phyloP scores from a whole-genome alignment of 92 coral and sea anemone genomes.

The Paragorgia papillata region DNA sequence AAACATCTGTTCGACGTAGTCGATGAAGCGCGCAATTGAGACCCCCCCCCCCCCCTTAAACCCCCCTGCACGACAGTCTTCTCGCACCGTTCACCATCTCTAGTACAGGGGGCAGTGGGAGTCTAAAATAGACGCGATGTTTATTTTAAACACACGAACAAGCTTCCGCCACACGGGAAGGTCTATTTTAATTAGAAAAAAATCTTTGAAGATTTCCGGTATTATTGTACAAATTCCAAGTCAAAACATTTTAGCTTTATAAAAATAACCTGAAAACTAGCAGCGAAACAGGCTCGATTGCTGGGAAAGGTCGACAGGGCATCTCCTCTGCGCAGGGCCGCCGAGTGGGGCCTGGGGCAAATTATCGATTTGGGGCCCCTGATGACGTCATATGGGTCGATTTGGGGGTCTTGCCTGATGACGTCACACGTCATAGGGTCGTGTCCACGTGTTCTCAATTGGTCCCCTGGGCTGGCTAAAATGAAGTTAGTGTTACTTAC shows the following conservation, averaged over 20 bases:
- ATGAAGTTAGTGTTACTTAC: too few relatives aligned
- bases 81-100: not conserved
- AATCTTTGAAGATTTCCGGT: not conserved
- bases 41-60: not conserved
- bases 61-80: not conserved
- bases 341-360: too few relatives aligned
- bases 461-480: too few relatives aligned
- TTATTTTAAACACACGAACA: not conserved
- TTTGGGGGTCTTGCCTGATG: too few relatives aligned
- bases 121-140: not conserved
- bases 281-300: too few relatives aligned
- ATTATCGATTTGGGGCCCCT: too few relatives aligned
- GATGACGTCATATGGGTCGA: too few relatives aligned
- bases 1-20: conserved; percentile 98
- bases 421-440: too few relatives aligned
- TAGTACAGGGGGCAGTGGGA: not conserved
- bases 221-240: conserved; percentile 35
- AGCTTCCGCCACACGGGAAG: not conserved
- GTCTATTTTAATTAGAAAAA: not conserved
- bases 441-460: too few relatives aligned
- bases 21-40: conserved; percentile 59
- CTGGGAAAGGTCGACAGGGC: too few relatives aligned
- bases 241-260: conserved; percentile 20
- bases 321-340: too few relatives aligned
- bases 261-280: too few relatives aligned